Evolutionary conservation across 2,797 vertebrate genomes (phyloP).

Genomic region (Acropternis orthonyx): DNA sequence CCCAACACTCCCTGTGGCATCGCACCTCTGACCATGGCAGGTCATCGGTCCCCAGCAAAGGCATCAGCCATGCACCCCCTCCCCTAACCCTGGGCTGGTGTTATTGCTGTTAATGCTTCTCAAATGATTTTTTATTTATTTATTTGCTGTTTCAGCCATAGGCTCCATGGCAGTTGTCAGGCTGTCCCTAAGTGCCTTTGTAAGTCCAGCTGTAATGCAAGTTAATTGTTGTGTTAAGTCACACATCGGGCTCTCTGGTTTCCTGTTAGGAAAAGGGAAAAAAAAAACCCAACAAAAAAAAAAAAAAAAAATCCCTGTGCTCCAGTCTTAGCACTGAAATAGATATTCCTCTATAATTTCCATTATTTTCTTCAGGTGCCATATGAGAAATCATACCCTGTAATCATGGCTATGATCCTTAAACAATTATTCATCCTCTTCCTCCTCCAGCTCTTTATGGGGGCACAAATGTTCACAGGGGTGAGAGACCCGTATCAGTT

Average conservation of each 20-base stretch:
- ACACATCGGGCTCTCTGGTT: neutral
- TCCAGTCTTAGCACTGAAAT: neutral
- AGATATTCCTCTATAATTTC: constrained; percentile 24
- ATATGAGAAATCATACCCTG: constrained; percentile 10
- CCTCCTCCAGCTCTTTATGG: constrained; percentile 2
- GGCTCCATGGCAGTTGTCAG: neutral
- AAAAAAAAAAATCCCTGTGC: neutral
- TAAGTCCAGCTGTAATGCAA: neutral
- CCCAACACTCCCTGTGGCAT: fast-evolving
- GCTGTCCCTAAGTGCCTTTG: neutral
- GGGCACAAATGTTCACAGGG: neutral
- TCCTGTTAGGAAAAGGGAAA: neutral
- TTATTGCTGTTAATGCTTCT: neutral
- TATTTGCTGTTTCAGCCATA: neutral
- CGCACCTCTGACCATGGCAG: neutral
- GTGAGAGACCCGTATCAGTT: constrained; percentile 11
- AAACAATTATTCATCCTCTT: constrained; percentile 49
- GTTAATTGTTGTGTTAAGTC: neutral
- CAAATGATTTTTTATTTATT: neutral
- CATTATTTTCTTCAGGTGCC: neutral
- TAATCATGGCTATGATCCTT: constrained; percentile 37
- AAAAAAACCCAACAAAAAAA: no score
- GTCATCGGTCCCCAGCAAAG: neutral
- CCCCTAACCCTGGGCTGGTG: neutral
- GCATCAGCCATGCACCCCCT: fast-evolving